These are phyloP conservation scores for Nyctalus aviator DNA, from an alignment of 2,797 vertebrate genomes.

Conservation along the genomic window DNA sequence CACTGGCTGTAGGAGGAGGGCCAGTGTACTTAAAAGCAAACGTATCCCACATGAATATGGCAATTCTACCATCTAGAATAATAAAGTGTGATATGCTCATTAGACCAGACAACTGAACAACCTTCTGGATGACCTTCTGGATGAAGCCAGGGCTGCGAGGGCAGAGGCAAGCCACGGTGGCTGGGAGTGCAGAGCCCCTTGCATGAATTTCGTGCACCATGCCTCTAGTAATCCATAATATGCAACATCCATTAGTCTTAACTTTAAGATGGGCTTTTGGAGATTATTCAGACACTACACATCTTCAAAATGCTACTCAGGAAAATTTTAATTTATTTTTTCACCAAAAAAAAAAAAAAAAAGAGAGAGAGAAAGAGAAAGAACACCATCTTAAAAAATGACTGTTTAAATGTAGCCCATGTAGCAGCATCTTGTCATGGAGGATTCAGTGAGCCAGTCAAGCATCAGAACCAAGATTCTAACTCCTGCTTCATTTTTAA, in stretches of 20 bases:
- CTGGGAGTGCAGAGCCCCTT: too few relatives aligned
- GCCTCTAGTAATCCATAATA: neutral
- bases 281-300: neutral
- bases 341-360: neutral
- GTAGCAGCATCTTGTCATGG: neutral
- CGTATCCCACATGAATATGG: neutral
- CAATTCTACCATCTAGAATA: neutral
- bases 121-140: too few relatives aligned
- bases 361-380: neutral
- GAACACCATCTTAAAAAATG: neutral
- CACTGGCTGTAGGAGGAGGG: neutral
- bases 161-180: too few relatives aligned
- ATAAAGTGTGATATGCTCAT: too few relatives aligned
- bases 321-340: neutral
- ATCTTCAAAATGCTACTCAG: constrained; percentile 4
- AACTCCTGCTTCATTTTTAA: neutral
- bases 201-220: too few relatives aligned
- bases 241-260: neutral
- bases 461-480: neutral
- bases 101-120: too few relatives aligned
- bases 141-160: too few relatives aligned
- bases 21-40: neutral
- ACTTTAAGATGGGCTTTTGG: neutral
- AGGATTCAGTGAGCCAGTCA: neutral
- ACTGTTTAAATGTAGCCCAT: neutral